Conservation (phyloP, 1,140 invertebrate genomes). For the Dolichoris vasculosae region DNA sequence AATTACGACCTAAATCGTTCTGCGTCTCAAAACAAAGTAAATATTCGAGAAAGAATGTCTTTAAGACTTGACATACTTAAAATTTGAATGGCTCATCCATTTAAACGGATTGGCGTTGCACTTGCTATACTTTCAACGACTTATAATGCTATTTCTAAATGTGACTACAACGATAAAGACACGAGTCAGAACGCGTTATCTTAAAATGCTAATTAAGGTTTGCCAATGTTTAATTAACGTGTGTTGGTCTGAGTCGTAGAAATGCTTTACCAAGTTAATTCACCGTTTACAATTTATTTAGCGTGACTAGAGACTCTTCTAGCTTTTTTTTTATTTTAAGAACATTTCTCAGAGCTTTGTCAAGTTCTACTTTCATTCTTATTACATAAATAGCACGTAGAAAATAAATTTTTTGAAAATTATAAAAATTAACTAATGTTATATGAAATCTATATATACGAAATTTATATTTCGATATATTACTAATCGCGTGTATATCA, state of each 20-base stretch:
- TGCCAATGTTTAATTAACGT: not conserved
- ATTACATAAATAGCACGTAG: too few species aligned
- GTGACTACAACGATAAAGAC: not conserved
- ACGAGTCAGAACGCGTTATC: not conserved
- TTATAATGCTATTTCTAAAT: not conserved
- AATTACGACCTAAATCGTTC: not conserved
- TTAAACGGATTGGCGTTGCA: too few species aligned
- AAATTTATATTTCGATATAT: too few species aligned
- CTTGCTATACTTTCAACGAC: not conserved
- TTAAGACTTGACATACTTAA: not conserved
- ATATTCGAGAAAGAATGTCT: not conserved
- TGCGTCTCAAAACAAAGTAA: not conserved
- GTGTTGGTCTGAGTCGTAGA: not conserved
- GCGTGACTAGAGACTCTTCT: not conserved
- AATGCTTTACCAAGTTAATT: not conserved
- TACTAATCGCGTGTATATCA: too few species aligned
- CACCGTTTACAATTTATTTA: not conserved
- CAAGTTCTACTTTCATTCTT: too few species aligned
- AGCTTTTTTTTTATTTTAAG: not conserved
- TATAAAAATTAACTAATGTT: too few species aligned
- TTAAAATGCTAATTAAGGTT: not conserved
- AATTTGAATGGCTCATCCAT: not conserved
- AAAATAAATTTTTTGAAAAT: too few species aligned
- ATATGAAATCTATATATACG: too few species aligned
- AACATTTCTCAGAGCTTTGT: not conserved